phyloP scores from a whole-genome alignment of 2,113 vertebrate species.

The Gulo gulo region DNA sequence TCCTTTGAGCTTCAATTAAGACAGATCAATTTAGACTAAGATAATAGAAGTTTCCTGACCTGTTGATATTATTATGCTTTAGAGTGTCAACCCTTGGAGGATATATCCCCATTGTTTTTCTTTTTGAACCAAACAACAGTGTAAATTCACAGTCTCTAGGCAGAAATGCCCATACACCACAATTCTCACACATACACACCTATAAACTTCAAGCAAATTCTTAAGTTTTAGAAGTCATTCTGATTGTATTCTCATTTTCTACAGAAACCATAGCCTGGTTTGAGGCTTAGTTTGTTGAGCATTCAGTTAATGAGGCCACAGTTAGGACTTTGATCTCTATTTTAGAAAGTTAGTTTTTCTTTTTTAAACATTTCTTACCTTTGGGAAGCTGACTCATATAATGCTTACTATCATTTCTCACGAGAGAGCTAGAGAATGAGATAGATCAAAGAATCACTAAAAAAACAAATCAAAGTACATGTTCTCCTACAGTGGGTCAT shows the following conservation, averaged over 20 bases:
- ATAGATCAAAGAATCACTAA: background rate
- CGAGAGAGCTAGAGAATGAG: background rate
- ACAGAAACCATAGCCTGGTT: background rate
- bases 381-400: background rate
- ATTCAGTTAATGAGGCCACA: background rate
- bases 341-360: background rate
- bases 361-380: background rate
- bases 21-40: background rate
- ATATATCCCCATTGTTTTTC: background rate
- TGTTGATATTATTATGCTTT: background rate
- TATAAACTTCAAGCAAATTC: background rate
- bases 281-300: background rate
- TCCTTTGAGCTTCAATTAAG: background rate
- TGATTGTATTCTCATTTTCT: background rate
- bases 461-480: background rate
- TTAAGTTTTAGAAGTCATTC: background rate
- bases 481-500: background rate
- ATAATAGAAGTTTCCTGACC: background rate
- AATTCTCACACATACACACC: background rate
- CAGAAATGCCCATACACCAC: background rate
- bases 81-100: background rate
- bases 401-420: background rate
- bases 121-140: background rate
- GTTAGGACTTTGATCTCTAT: background rate
- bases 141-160: background rate